Conservation (phyloP, 2,888 invertebrate species). For the Ophion ellenae region DNA sequence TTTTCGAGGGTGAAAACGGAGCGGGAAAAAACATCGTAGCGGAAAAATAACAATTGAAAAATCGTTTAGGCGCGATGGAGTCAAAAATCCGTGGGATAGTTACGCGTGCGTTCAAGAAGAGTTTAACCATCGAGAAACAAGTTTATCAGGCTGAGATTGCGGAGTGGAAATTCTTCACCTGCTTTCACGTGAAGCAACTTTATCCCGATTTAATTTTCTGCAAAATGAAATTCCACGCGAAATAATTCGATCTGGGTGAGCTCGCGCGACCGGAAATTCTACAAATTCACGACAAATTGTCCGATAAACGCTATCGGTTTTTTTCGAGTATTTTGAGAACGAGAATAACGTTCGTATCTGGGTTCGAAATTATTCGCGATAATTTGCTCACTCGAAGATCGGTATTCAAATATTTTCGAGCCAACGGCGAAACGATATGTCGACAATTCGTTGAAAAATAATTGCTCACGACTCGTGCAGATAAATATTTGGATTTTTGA, state of each 20-base stretch:
- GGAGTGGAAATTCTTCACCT: not conserved
- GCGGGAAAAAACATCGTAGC: conserved; percentile 14
- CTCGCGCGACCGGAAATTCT: too few relatives aligned
- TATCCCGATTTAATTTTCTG: not conserved
- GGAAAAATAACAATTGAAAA: not conserved
- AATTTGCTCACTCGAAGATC: not conserved
- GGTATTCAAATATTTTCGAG: not conserved
- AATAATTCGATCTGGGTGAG: not conserved
- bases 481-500: not conserved
- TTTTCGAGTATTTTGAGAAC: too few relatives aligned
- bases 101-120: not conserved
- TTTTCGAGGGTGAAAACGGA: conserved; percentile 12
- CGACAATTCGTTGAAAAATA: not conserved
- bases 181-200: not conserved
- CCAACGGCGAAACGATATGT: not conserved
- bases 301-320: not conserved
- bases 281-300: not conserved
- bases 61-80: conserved; percentile 26
- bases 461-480: not conserved
- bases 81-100: not conserved
- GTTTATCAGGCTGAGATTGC: conserved; percentile 7
- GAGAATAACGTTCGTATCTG: too few relatives aligned
- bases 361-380: too few relatives aligned
- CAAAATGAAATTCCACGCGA: not conserved
- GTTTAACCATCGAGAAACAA: not conserved